Percentiles rank a stretch among this genome's conserved stretches.
phyloP scores from a whole-genome alignment of 2,113 vertebrate species.

The Gasterosteus aculeatus region DNA sequence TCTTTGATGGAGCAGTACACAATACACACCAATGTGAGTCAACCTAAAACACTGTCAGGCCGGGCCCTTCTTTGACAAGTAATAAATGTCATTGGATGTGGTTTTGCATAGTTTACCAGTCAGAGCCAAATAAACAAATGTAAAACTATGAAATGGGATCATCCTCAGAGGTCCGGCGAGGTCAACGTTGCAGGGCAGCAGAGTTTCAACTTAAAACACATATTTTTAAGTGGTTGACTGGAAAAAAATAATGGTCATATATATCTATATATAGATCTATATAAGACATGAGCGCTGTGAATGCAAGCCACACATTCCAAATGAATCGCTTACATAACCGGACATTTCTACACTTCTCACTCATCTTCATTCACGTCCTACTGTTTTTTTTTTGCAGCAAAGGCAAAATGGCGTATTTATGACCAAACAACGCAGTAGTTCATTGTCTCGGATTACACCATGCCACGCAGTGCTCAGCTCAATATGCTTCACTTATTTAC shows the following conservation, averaged over 20 bases:
- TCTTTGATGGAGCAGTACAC: neutral
- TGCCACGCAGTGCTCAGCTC: neutral
- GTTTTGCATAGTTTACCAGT: neutral
- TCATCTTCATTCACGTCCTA: neutral
- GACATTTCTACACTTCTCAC: neutral
- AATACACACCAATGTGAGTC: neutral
- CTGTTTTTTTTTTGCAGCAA: too few relatives aligned
- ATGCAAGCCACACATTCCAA: neutral
- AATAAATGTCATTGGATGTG: neutral
- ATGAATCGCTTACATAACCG: neutral
- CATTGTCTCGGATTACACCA: neutral
- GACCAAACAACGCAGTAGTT: too few relatives aligned
- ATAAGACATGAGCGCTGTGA: neutral
- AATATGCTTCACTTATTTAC: neutral
- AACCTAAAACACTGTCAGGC: neutral
- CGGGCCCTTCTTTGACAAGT: neutral
- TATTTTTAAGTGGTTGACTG: neutral
- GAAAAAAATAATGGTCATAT: neutral
- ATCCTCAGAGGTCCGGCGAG: slow-evolving; percentile 1
- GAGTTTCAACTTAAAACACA: neutral
- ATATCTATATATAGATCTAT: too few relatives aligned
- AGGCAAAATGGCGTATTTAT: neutral
- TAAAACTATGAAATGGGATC: neutral
- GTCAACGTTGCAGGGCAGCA: slow-evolving; percentile 5
- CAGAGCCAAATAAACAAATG: neutral